Base-by-base conservation (phyloP, 2,113 vertebrate species). In the Oenanthe oenanthe region DNA sequence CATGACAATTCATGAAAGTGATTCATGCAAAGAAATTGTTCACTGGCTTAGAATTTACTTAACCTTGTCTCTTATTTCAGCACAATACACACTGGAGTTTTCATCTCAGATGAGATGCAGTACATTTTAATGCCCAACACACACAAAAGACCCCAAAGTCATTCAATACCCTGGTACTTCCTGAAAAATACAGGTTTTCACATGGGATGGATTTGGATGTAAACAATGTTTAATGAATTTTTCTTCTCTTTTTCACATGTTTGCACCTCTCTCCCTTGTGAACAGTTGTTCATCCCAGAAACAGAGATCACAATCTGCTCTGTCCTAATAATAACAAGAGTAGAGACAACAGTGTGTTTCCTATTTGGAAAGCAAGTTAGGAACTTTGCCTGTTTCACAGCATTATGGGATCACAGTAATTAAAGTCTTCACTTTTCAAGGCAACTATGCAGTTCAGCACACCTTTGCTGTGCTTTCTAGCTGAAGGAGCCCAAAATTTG, bases 1-100 rank as follows among this genome's bases (percentile, higher is more conserved):
- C 24, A 87, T 95, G 88, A 88, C 82, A 96, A 85, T 95, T 95
- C 96, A 81, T 60, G 79, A 82, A 94, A 96, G 93, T 53, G 83
- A 96, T 92, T 96, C 91, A 94, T 73, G 72, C 68, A 78, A 75
- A 73, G 91, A 93, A 96, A 87, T 83, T 79, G 62, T 84, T 91
- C 89, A 73, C 71, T 2, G 21, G 78, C 40, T 97, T 94, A 91
- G 92, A 76, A 94, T 91, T 94, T 79, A 32, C 86, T 96, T 96
- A 92, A 73, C 73, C 93, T 93, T 65, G 62, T 85, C 75, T 93
- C 92, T 92, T 80, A 47, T 80, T 95, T 93, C 88, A 76, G 88
- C 72, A 91, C 82, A 95, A 81, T 89, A 43, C 53, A 42, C 80
- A 32, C 51, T 74, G 88, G 85, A 93, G 79, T 90, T 96, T 68